Base-by-base conservation (phyloP, 2,797 vertebrate species). In the Lemur catta region DNA sequence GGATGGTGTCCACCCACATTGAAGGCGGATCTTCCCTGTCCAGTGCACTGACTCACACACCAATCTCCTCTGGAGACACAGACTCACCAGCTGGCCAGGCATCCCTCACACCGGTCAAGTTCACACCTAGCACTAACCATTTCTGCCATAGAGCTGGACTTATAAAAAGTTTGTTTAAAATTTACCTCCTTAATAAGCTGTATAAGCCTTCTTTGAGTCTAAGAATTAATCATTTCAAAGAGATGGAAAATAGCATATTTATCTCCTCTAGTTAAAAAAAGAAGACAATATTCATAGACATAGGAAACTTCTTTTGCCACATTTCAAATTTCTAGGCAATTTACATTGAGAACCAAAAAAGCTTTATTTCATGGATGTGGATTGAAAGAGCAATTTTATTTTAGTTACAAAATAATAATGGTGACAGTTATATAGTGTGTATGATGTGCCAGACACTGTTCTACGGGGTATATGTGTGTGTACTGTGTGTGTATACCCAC, bases 251-350 rank as follows among this genome's bases (percentile, higher is more conserved):
- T 81, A 71, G 52, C 65, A 3, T 76, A 55, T 91, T 91, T 91
- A 65, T 55, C 46, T 82, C 33, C 89, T 65, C 9, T 89, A 72
- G 57, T 91, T 86, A 65, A 85, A 57, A 94, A 72, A 57, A 48
- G 71, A 71, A 91, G 7, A 46, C 6, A 92, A 46, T 84, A 57
- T 84, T 63, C 89, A 69, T 46, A 87, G 65, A 89, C 48, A 92
- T 67, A 41, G 8, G 67, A 95, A 85, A 89, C 28, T 69, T 35
- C 33, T 92, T 63, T 92, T 79, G 72, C 48, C 12, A 41, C 17
- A n/a, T 91, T 93, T 95, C 48, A 72, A 5, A 78, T 95, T 72
- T 95, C 52, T 88, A 89, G 28, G 30, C 46, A 55, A n/a, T 92
- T 92, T 81, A 67, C 10, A 11, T 33, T 74, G 35, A 95, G 30